phyloP scores from a whole-genome alignment of 2,797 vertebrate species.

The Hoplostethus atlanticus region DNA sequence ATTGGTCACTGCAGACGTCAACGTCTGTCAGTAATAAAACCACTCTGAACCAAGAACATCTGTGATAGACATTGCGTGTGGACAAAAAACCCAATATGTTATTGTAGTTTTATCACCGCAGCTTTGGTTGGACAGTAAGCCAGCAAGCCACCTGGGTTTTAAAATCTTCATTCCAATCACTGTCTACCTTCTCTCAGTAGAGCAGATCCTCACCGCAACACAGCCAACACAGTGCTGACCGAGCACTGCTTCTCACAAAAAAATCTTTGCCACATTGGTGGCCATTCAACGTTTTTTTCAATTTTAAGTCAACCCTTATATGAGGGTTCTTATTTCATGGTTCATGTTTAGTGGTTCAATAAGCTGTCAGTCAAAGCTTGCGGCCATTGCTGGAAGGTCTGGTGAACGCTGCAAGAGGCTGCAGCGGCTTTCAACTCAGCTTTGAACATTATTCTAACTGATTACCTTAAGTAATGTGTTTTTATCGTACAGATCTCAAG shows the following conservation, averaged over 20 bases:
- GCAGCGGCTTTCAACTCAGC: conserved; percentile 17
- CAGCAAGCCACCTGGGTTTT: conserved; percentile 37
- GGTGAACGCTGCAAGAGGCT: not conserved
- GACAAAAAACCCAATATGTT: conserved; percentile 13
- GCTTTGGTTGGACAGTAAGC: conserved; percentile 7
- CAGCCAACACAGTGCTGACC: not conserved
- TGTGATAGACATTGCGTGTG: conserved; percentile 38
- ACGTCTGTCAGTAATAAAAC: conserved; percentile 18
- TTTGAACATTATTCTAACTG: conserved; percentile 28
- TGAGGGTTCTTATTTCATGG: conserved; percentile 14
- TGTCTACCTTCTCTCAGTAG: conserved; percentile 4
- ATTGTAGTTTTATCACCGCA: conserved; percentile 27
- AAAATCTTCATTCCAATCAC: conserved; percentile 9
- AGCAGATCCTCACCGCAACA: conserved; percentile 12
- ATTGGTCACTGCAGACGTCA: not conserved
- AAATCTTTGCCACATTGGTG: conserved; percentile 12
- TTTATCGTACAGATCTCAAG: conserved; percentile 6
- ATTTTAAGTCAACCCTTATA: conserved; percentile 1
- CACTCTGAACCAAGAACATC: conserved; percentile 32
- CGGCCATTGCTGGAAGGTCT: conserved; percentile 25
- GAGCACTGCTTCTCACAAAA: conserved; percentile 7
- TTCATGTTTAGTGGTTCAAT: conserved; percentile 23
- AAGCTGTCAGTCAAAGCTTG: conserved; percentile 13
- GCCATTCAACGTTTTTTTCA: conserved; percentile 12
- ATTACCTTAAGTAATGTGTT: conserved; percentile 14